Evolutionary conservation across 2,888 invertebrate species (phyloP), one percentile per base, ranked within the genome.

Genomic region (Cephus rjabovi): DNA sequence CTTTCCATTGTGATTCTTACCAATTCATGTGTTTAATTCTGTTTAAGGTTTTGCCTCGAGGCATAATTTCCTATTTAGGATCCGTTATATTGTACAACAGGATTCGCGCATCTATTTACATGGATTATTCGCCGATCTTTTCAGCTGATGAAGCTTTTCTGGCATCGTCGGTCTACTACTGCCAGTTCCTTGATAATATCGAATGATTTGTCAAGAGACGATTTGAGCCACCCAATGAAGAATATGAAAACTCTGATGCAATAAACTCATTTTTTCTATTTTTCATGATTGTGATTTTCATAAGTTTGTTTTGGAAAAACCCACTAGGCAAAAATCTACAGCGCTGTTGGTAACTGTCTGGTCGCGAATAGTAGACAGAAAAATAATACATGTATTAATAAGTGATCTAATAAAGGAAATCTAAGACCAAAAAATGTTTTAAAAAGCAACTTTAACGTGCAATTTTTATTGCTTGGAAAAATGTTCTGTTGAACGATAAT

Each of bases 41-140:
- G 12, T 75, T 93, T 31, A 86, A 90, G 69, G 78, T 90, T 11
- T 92, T 92, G 1, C 91, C 92, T 11, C 89, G 92, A 3, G 90
- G 91, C 40, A 85, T 93, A n/a, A 90, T 93, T n/a, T 91, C 93
- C 11, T 93, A 92, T 82, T 90, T 93, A n/a, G 92, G 94, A 76
- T 94, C 93, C 33, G 93, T 93, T 79, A 87, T 94, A 74, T 92
- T 94, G 87, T 94, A 94, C 87, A 94, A 93, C 85, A 92, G 94
- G 9, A 90, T 93, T 68, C 93, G 94, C 82, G 94, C 95, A 9
- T 93, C 93, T 34, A 92, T 93, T 75, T 83, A 91, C 77, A 87
- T 94, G 33, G 88, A 91, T 40, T 94, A 93, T 83, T 85, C 89
- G 68, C 94, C 94, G 2, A 86, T 93, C 9, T 94, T 91, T 83